Percentiles rank a stretch among this genome's conserved stretches.
Conservation (phyloP, 2,797 vertebrate species). For the Pseudochromis fuscus region DNA sequence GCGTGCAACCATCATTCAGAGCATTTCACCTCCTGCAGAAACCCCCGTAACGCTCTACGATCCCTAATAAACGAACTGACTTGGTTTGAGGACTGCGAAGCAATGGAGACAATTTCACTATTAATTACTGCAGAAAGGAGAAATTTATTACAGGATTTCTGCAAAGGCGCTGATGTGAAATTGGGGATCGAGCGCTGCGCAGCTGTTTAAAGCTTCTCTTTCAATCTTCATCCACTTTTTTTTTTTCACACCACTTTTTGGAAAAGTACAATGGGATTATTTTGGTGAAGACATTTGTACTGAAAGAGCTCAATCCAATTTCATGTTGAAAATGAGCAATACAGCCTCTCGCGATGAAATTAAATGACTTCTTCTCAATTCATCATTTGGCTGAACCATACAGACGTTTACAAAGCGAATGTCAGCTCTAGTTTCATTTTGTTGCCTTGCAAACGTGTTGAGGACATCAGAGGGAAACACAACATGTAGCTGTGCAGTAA, state of each 20-base stretch:
- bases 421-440: constrained; percentile 25
- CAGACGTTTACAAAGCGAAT: constrained; percentile 16
- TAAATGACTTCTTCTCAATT: constrained; percentile 35
- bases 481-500: constrained; percentile 7
- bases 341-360: constrained; percentile 21
- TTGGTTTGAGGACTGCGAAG: constrained; percentile 5
- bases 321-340: constrained; percentile 46
- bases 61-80: constrained; percentile 22
- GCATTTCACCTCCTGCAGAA: constrained; percentile 19
- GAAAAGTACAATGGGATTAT: constrained; percentile 26
- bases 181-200: not conserved
- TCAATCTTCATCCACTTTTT: constrained; percentile 36
- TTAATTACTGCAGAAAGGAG: constrained; percentile 34
- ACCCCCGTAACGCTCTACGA: not conserved
- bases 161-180: constrained; percentile 8
- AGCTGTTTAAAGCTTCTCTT: not conserved
- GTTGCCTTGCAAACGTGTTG: constrained; percentile 4
- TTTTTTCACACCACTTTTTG: constrained; percentile 28
- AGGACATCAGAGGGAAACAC: constrained; percentile 15
- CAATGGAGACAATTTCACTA: constrained; percentile 32
- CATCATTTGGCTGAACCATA: constrained; percentile 30
- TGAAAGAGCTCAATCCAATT: constrained; percentile 52
- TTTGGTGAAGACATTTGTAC: constrained; percentile 31
- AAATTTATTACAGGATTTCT: constrained; percentile 34
- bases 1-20: constrained; percentile 22